Evolutionary conservation across 2,888 invertebrate genomes (phyloP).

Genomic region (Plutella xylostella): DNA sequence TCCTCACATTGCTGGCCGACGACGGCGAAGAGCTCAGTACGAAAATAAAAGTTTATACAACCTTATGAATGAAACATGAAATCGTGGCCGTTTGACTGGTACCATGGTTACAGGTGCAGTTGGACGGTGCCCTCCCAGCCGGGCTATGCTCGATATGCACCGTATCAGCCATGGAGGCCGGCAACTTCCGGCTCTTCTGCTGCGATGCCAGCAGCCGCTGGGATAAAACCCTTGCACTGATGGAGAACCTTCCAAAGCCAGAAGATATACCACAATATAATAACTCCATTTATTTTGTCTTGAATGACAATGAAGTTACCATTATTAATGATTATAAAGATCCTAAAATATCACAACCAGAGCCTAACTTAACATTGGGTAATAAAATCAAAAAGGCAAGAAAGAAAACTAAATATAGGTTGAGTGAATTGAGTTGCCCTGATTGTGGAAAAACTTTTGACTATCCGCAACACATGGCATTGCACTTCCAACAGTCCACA

Average conservation of each 20-base stretch:
- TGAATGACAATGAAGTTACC: conserved; percentile 29
- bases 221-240: conserved; percentile 30
- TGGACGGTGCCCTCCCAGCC: conserved; percentile 41
- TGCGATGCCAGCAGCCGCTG: conserved; percentile 32
- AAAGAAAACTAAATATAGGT: neutral
- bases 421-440: conserved; percentile 26
- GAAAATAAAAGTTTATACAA: too few species aligned
- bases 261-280: conserved; percentile 7
- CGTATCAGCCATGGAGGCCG: conserved; percentile 34
- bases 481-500: conserved; percentile 44
- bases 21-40: too few species aligned
- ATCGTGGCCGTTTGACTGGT: conserved; percentile 47
- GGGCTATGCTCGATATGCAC: conserved; percentile 44
- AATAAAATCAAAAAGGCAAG: neutral
- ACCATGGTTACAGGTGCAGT: conserved; percentile 52
- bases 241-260: conserved; percentile 27
- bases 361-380: too few species aligned
- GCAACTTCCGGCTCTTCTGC: conserved; percentile 39
- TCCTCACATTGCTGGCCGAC: too few species aligned
- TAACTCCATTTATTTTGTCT: conserved; percentile 26
- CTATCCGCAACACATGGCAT: conserved; percentile 32
- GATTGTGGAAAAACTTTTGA: conserved; percentile 40
- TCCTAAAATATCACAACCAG: neutral
- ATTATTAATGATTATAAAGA: conserved; percentile 22
- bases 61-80: conserved; percentile 11